Evolutionary conservation across 2,113 vertebrate genomes (phyloP).

Genomic region (Gymnogyps californianus): DNA sequence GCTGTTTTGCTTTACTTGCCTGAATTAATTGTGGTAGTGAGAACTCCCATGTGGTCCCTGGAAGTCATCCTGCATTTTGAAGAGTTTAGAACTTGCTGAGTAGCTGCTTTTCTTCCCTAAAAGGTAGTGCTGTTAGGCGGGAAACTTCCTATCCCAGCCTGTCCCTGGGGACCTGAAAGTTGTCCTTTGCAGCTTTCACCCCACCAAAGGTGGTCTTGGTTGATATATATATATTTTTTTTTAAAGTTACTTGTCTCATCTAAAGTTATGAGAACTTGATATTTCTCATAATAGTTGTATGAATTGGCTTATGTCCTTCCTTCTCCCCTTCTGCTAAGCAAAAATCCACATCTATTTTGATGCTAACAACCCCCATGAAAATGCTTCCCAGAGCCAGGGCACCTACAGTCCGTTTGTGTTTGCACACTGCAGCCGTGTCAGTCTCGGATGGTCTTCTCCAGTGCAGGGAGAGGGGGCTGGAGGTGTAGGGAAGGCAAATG

Average conservation of each 20-base stretch:
- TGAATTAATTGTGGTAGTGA: background rate
- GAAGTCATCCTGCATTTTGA: background rate
- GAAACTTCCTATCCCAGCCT: background rate
- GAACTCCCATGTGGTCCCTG: background rate
- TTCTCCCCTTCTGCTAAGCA: background rate
- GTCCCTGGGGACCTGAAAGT: background rate
- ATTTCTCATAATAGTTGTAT: background rate
- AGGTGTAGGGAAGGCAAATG: background rate
- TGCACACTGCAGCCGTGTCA: background rate
- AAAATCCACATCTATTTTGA: background rate
- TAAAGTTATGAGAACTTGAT: background rate
- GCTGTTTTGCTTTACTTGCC: background rate
- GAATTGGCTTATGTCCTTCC: background rate
- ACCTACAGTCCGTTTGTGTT: background rate
- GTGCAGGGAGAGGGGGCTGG: background rate
- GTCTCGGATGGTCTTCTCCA: rapidly evolving
- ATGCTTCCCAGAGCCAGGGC: background rate
- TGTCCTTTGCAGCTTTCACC: background rate
- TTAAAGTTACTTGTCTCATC: background rate
- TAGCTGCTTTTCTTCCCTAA: background rate
- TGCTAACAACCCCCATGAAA: background rate
- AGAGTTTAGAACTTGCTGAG: background rate
- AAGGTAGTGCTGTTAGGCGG: background rate
- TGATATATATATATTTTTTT: background rate
- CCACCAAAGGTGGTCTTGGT: background rate